A percentile compares a stretch with the other conserved stretches of the same genome.
phyloP scores from a whole-genome alignment of 1,140 invertebrate species.

The Cheumatopsyche charites region DNA sequence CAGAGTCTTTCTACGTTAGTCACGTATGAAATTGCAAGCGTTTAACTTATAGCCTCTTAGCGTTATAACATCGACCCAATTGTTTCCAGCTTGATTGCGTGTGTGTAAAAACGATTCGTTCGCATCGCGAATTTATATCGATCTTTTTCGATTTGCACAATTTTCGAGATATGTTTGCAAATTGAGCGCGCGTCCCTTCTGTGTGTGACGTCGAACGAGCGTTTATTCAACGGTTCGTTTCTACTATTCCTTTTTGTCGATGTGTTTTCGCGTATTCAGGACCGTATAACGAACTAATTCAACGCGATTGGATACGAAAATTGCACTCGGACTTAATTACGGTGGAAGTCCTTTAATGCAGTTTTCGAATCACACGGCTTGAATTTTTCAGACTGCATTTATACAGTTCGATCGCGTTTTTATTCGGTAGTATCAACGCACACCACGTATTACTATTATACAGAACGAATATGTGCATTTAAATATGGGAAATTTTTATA shows the following conservation, averaged over 20 bases:
- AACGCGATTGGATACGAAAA: constrained; percentile 40
- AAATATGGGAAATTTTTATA: too few relatives aligned
- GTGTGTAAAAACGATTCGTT: too few relatives aligned
- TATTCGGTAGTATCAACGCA: too few relatives aligned
- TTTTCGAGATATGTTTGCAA: too few relatives aligned
- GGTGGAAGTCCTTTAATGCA: constrained; percentile 12
- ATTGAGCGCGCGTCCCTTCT: too few relatives aligned
- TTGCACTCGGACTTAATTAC: constrained; percentile 40
- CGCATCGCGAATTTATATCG: constrained; percentile 22
- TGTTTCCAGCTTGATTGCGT: background rate
- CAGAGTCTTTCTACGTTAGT: constrained; percentile 30
- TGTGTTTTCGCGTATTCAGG: background rate
- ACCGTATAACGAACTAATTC: constrained; percentile 7
- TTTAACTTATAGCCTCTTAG: constrained; percentile 18
- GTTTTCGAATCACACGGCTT: background rate
- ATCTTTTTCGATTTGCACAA: background rate
- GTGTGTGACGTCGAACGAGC: too few relatives aligned
- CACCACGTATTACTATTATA: too few relatives aligned
- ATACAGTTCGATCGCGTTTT: background rate
- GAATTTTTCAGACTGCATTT: background rate
- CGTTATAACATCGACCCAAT: background rate
- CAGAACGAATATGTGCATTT: too few relatives aligned
- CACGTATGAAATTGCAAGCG: constrained; percentile 36
- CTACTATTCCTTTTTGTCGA: too few relatives aligned
- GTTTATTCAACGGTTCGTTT: too few relatives aligned